Evolutionary conservation across 2,113 vertebrate species (phyloP).

Genomic region (Apteryx mantelli): DNA sequence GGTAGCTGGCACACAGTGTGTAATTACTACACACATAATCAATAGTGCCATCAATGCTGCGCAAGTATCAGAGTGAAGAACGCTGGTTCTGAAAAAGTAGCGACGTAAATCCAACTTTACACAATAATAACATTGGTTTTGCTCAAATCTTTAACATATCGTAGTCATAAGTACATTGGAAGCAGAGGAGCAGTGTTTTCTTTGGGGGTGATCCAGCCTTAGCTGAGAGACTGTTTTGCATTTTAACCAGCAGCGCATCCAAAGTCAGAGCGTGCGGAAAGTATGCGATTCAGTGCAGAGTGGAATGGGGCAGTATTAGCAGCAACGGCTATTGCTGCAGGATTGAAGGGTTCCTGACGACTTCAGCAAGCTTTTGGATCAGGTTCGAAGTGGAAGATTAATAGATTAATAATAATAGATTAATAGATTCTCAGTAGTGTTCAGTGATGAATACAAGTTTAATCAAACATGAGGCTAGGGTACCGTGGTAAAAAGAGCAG

Average conservation of each 20-base stretch:
- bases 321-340: neutral
- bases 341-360: neutral
- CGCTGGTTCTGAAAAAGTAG: neutral
- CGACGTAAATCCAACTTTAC: neutral
- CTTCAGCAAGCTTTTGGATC: neutral
- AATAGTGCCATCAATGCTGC: neutral
- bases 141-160: neutral
- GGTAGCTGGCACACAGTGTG: neutral
- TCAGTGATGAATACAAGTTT: neutral
- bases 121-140: fast-evolving
- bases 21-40: conserved; percentile 20
- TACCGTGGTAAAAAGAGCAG: neutral
- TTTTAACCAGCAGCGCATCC: fast-evolving
- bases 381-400: neutral
- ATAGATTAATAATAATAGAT: neutral
- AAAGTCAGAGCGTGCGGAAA: neutral
- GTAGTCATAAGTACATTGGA: neutral
- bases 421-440: neutral
- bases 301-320: neutral
- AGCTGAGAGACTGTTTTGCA: neutral
- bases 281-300: neutral
- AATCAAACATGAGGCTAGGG: neutral
- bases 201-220: neutral
- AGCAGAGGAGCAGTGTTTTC: neutral
- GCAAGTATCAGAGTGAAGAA: neutral